These are phyloP conservation scores for Stictocephala bisonia DNA, from an alignment of 2,888 invertebrate genomes.

Conservation along the genomic window DNA sequence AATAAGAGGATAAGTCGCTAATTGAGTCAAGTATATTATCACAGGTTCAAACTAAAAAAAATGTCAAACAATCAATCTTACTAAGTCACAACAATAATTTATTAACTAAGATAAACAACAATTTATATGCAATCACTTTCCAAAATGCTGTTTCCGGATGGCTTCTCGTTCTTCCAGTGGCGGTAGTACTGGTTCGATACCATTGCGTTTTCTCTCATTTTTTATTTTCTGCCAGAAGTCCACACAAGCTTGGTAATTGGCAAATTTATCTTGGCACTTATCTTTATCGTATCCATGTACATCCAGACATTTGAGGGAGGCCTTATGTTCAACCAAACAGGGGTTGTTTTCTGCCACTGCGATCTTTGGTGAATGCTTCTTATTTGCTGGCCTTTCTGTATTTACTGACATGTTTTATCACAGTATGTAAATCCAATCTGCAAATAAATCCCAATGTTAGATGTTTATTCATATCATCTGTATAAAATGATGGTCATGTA, in stretches of 20 bases:
- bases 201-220: slow-evolving; percentile 71
- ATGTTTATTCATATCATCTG: too few species aligned
- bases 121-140: neutral
- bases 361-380: slow-evolving; percentile 32
- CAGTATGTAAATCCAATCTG: neutral
- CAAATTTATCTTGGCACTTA: slow-evolving; percentile 75
- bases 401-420: neutral
- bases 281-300: slow-evolving; percentile 75
- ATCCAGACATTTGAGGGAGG: slow-evolving; percentile 78
- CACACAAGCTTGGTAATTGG: slow-evolving; percentile 83
- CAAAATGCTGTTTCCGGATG: slow-evolving; percentile 62
- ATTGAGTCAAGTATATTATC: too few species aligned
- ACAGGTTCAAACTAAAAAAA: too few species aligned
- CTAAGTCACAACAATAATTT: too few species aligned
- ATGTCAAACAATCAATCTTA: too few species aligned
- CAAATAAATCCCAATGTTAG: slow-evolving; percentile 23
- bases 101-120: too few species aligned
- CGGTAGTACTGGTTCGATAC: slow-evolving; percentile 76
- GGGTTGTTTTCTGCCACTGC: slow-evolving; percentile 64
- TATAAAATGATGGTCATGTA: too few species aligned
- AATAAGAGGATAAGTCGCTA: too few species aligned
- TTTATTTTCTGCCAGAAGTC: slow-evolving; percentile 83
- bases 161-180: slow-evolving; percentile 74
- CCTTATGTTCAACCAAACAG: slow-evolving; percentile 73
- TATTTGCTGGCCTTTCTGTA: neutral